Evolutionary conservation across 2,797 vertebrate species (phyloP).

Genomic region (Nothura maculosa): DNA sequence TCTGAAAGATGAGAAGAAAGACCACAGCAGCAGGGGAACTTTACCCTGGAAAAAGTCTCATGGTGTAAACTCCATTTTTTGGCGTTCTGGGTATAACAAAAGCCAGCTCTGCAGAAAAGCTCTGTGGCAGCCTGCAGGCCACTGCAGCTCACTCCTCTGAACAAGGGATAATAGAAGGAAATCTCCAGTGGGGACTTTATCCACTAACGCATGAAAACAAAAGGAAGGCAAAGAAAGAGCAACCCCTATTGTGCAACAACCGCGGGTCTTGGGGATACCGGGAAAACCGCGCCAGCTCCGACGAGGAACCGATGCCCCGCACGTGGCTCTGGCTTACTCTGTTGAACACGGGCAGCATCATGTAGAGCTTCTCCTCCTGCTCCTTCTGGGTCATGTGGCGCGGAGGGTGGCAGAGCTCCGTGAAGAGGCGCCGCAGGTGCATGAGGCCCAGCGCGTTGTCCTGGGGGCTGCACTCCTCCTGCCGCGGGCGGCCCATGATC

Average conservation of each 20-base stretch:
- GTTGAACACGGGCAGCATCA: constrained; percentile 99
- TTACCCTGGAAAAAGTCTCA: neutral
- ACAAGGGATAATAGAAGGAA: neutral
- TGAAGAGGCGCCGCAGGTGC: constrained; percentile 98
- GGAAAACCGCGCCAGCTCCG: neutral
- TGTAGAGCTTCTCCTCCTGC: constrained; percentile 99
- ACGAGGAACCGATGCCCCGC: neutral
- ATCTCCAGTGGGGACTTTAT: neutral
- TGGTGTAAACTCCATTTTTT: neutral
- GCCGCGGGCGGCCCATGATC: constrained; percentile 98
- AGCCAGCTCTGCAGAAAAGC: neutral
- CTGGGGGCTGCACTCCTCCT: constrained; percentile 98
- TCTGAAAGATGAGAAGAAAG: neutral
- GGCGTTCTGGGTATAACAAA: neutral
- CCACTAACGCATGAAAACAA: neutral
- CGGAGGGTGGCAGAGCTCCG: constrained; percentile 95
- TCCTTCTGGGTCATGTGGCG: constrained; percentile 99
- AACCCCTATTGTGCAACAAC: neutral
- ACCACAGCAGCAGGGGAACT: neutral
- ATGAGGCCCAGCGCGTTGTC: constrained; percentile 97
- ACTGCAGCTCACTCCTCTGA: neutral
- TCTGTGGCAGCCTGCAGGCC: neutral
- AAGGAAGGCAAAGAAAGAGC: neutral
- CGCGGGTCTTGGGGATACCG: neutral
- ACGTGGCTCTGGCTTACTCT: constrained; percentile 84